Percentiles rank a stretch among this genome's conserved stretches.
Evolutionary conservation across 2,797 vertebrate species (phyloP).

Genomic region (Micropoecilia bifurca): DNA sequence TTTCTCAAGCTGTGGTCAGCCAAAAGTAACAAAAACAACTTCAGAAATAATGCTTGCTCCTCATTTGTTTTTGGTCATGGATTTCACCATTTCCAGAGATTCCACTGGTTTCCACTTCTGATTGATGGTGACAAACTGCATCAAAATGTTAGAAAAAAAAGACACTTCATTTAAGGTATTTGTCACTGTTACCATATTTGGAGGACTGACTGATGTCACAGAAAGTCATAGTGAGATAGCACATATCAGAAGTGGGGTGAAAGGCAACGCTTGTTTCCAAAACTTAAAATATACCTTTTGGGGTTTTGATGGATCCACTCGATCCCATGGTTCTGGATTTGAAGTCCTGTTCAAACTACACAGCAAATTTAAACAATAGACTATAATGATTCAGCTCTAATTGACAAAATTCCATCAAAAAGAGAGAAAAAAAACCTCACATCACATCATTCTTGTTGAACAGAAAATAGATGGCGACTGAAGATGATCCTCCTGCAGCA

Average conservation of each 20-base stretch:
- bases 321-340: conserved; percentile 92
- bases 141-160: conserved; percentile 4
- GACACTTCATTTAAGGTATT: not conserved
- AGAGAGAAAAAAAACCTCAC: conserved; percentile 77
- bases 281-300: conserved; percentile 84
- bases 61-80: conserved; percentile 77
- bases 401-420: conserved; percentile 5
- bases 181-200: not conserved
- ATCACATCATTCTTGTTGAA: conserved; percentile 86
- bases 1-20: not conserved
- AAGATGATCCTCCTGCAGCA: conserved; percentile 74
- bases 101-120: conserved; percentile 90
- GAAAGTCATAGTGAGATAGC: conserved; percentile 57
- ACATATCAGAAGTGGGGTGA: not conserved
- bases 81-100: conserved; percentile 85
- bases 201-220: not conserved
- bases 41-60: conserved; percentile 26
- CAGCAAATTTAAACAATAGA: conserved; percentile 17
- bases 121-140: conserved; percentile 86
- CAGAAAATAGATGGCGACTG: conserved; percentile 79
- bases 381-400: not conserved
- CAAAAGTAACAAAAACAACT: not conserved
- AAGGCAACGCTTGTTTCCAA: not conserved
- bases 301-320: conserved; percentile 84
- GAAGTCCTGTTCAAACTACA: conserved; percentile 83